A percentile compares a stretch with the other conserved stretches of the same genome.
phyloP scores from a whole-genome alignment of 2,113 vertebrate genomes.

The Ariopsis seemanni region DNA sequence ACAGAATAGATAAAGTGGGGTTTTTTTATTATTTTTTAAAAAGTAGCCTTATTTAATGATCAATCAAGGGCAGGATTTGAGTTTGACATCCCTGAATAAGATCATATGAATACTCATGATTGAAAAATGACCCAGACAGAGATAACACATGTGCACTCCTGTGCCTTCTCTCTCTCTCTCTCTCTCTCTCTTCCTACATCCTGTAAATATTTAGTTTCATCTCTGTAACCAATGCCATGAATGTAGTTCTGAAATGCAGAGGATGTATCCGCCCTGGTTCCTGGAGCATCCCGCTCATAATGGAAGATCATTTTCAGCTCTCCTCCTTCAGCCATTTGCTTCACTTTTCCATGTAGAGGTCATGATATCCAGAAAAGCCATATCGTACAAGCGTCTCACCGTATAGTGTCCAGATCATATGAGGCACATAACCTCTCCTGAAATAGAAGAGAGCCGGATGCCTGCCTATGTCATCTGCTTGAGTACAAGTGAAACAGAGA shows the following conservation, averaged over 20 bases:
- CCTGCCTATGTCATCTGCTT: constrained; percentile 27
- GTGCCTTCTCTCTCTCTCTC: neutral
- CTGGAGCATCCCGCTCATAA: constrained; percentile 19
- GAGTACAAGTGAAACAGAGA: neutral
- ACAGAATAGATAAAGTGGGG: neutral
- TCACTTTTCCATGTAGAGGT: constrained; percentile 29
- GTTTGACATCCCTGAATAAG: neutral
- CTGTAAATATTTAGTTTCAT: constrained; percentile 24
- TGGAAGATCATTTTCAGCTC: constrained; percentile 40
- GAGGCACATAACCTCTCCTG: constrained; percentile 42
- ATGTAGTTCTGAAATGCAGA: constrained; percentile 23
- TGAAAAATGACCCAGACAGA: constrained; percentile 16
- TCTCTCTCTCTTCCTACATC: neutral
- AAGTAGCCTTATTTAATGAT: too few relatives aligned
- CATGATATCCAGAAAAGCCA: constrained; percentile 31
- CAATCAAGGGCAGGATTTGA: too few relatives aligned
- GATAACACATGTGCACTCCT: constrained; percentile 7
- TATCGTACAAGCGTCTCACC: neutral
- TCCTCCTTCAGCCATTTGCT: neutral
- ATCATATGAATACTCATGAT: constrained; percentile 1
- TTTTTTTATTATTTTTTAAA: neutral
- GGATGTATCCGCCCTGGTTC: constrained; percentile 17
- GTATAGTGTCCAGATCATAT: constrained; percentile 27
- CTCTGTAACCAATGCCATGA: constrained; percentile 35
- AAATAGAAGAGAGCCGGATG: constrained; percentile 47